Conservation (phyloP, 2,888 invertebrate genomes). For the Drosophila cyrtoloma region DNA sequence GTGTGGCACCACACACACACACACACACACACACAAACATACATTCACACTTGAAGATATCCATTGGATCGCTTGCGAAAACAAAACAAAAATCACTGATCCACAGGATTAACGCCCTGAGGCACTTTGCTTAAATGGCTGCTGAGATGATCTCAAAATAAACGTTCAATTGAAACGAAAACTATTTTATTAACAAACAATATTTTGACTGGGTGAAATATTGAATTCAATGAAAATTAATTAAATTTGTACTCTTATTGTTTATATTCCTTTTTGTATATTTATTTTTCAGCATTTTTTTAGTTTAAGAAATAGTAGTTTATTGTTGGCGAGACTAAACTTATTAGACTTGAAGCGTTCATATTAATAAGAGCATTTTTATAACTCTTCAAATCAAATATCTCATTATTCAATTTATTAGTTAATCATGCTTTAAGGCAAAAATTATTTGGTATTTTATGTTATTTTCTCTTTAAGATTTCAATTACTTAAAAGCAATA, state of each 20-base stretch:
- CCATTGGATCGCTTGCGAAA: constrained; percentile 41
- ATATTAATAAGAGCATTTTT: not conserved
- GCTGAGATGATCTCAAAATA: not conserved
- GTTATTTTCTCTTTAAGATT: not conserved
- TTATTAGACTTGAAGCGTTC: not conserved
- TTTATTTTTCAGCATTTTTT: fast-evolving
- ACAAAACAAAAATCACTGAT: constrained; percentile 34
- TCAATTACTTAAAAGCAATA: constrained; percentile 3
- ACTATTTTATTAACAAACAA: constrained; percentile 14
- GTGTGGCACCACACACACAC: constrained; percentile 9
- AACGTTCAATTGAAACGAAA: constrained; percentile 6
- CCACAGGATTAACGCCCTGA: constrained; percentile 35
- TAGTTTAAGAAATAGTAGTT: not conserved
- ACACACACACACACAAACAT: not conserved
- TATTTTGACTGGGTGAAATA: not conserved
- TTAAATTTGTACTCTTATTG: not conserved
- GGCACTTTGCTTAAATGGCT: constrained; percentile 20
- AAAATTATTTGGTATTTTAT: not conserved
- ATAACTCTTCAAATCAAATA: not conserved
- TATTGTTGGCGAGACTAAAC: not conserved
- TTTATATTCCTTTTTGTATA: not conserved
- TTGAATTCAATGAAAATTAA: not conserved
- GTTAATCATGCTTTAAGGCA: not conserved
- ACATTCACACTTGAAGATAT: constrained; percentile 6
- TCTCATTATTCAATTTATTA: not conserved